Evolutionary conservation across 2,888 invertebrate species (phyloP).

Genomic region (Drosophila mimica): DNA sequence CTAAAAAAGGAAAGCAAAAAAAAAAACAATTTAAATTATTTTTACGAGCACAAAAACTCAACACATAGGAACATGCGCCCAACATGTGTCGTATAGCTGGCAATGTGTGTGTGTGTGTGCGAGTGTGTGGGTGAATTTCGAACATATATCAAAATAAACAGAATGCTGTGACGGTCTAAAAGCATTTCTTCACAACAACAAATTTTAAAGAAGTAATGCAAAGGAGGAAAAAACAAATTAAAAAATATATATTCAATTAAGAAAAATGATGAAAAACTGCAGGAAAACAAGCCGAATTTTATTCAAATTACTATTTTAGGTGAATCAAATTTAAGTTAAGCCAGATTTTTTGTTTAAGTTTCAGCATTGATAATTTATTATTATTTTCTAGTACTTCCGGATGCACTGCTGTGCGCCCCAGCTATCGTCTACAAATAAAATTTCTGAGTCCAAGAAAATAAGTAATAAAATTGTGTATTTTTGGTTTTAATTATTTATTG

Average conservation of each 20-base stretch:
- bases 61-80: constrained; percentile 29
- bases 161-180: constrained; percentile 58
- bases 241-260: not conserved
- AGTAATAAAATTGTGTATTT: constrained; percentile 28
- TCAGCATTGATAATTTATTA: not conserved
- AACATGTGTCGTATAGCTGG: constrained; percentile 53
- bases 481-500: constrained; percentile 47
- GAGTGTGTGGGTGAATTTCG: constrained; percentile 16
- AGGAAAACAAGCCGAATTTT: not conserved
- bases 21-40: constrained; percentile 60
- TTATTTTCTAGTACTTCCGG: constrained; percentile 10
- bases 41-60: constrained; percentile 57
- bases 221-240: constrained; percentile 8
- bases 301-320: not conserved
- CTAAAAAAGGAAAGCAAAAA: constrained; percentile 39
- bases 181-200: constrained; percentile 64
- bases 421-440: constrained; percentile 10
- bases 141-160: constrained; percentile 71
- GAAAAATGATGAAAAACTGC: not conserved
- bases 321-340: not conserved
- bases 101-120: constrained; percentile 23
- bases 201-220: constrained; percentile 48
- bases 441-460: constrained; percentile 13
- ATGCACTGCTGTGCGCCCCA: constrained; percentile 10
- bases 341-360: not conserved